Conservation (phyloP, 1,140 invertebrate genomes). For the Bursaphelenchus mucronatus region DNA sequence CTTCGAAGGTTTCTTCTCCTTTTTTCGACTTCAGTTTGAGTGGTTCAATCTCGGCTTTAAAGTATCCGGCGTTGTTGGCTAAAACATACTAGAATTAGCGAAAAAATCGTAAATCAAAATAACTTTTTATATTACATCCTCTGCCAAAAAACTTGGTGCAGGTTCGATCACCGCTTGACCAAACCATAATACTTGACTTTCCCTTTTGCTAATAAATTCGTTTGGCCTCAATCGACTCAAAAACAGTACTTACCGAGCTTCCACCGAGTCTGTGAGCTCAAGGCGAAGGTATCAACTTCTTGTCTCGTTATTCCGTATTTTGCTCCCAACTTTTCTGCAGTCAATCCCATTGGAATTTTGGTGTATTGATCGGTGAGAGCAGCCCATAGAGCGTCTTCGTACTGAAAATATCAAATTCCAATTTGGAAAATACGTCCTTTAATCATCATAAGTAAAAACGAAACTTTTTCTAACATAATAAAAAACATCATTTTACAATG, state of each 20-base stretch:
- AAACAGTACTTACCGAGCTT: constrained; percentile 26
- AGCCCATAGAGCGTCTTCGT: not conserved
- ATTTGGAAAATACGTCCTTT: not conserved
- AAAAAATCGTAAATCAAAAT: not conserved
- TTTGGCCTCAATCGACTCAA: too few relatives aligned
- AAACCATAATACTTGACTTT: too few relatives aligned
- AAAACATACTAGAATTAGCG: constrained; percentile 38
- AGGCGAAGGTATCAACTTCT: constrained; percentile 80
- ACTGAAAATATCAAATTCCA: not conserved
- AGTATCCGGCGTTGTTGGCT: constrained; percentile 79
- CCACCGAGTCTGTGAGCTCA: constrained; percentile 70
- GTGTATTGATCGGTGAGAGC: not conserved
- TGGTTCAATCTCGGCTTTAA: constrained; percentile 84
- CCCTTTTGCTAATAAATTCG: too few relatives aligned
- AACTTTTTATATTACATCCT: too few relatives aligned
- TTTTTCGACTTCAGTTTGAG: constrained; percentile 77
- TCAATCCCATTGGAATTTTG: constrained; percentile 5
- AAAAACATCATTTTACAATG: too few relatives aligned
- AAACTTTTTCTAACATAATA: too few relatives aligned
- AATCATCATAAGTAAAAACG: too few relatives aligned
- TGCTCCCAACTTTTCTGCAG: constrained; percentile 11
- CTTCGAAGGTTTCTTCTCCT: constrained; percentile 70
- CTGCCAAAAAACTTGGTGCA: too few relatives aligned
- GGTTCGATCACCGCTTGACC: too few relatives aligned
- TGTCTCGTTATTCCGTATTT: constrained; percentile 69